Conservation (phyloP, 2,113 vertebrate species). For the Vulpes vulpes region DNA sequence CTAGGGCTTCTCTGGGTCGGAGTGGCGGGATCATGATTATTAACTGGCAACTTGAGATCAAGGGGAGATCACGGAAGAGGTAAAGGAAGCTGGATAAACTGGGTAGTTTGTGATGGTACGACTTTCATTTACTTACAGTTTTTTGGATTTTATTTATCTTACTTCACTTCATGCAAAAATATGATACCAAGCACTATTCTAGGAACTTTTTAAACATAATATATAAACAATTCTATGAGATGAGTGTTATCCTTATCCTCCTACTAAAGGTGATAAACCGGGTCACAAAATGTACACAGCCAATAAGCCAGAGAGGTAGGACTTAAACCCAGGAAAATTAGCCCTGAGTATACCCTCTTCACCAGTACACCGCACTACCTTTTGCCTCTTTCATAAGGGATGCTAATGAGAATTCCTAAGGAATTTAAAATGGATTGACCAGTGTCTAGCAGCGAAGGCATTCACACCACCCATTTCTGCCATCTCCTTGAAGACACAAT, state of each 20-base stretch:
- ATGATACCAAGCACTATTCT: not conserved
- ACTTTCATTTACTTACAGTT: not conserved
- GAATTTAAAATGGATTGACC: not conserved
- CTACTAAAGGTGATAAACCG: not conserved
- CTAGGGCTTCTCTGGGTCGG: not conserved
- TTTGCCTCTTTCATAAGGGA: not conserved
- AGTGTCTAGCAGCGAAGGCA: not conserved
- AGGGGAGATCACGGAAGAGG: not conserved
- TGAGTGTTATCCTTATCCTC: not conserved
- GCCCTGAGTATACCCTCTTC: not conserved
- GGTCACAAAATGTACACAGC: not conserved
- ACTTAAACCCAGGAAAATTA: not conserved
- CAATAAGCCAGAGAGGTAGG: not conserved
- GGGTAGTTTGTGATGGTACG: not conserved
- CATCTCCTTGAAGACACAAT: not conserved
- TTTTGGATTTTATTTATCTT: not conserved
- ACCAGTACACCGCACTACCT: not conserved
- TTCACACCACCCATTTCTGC: not conserved
- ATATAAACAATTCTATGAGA: not conserved
- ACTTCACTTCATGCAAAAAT: constrained; percentile 12
- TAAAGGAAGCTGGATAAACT: not conserved
- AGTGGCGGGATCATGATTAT: not conserved
- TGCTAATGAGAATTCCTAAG: not conserved
- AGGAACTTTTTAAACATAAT: not conserved
- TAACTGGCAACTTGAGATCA: not conserved